Evolutionary conservation across 2,113 vertebrate genomes (phyloP), one percentile per base, ranked within the genome.

Genomic region (Phodopus roborovskii): DNA sequence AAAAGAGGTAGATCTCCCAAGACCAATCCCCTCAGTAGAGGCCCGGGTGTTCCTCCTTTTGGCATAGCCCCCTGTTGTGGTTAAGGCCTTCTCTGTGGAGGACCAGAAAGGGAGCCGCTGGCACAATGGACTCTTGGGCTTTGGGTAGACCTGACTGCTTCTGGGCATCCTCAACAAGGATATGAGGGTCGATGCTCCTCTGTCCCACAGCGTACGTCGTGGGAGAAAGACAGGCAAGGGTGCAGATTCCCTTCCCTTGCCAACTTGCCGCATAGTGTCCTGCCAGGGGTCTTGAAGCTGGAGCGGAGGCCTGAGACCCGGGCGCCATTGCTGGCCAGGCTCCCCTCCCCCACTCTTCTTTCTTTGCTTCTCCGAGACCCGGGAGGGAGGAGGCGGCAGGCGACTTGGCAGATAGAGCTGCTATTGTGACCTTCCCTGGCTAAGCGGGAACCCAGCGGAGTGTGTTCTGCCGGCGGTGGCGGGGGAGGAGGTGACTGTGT

Each of bases 381-480:
- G 24, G 50, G 83, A 66, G 77, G 89, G 94, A 93, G 96, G 97
- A 82, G 97, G 95, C 90, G 96, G 93, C 92, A 20, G 95, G 92
- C 64, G 95, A 91, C 96, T 85, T 53, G 11, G 20, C 83, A n/a
- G 60, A 92, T 85, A 94, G 97, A 96, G 96, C 97, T 11, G 94
- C 97, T 97, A 97, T 97, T 97, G 97, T 97, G 97, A 97, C 96
- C 97, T 95, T 94, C 94, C 86, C 39, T n/a, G 26, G 91, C 50
- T 0, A 50, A 95, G 95, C 86, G 33, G 94, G 97, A 96, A 90
- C 87, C 95, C 95, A 95, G 93, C 95, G 11, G 93, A 91, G 89
- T 39, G 96, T 70, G 68, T 7, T 58, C 62, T 28, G 81, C 96
- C 16, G 42, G 95, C 81, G 62, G 77, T 83, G 94, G 88, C 64